Percentiles rank a stretch among this genome's conserved stretches.
phyloP scores from a whole-genome alignment of 2,797 vertebrate genomes.

The Graptemys geographica region DNA sequence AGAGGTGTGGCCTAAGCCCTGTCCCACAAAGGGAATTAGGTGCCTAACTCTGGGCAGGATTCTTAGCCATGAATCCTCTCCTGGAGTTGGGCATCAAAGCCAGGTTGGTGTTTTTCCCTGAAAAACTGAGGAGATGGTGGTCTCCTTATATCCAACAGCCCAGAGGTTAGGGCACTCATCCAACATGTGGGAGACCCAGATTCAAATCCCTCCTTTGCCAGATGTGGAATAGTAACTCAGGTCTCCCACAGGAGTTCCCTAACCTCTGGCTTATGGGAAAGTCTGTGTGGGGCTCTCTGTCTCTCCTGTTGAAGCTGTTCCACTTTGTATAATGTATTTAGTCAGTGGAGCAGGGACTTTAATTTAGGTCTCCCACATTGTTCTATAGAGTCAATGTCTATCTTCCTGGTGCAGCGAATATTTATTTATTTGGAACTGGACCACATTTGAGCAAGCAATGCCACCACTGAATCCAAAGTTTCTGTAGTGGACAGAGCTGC shows the following conservation, averaged over 20 bases:
- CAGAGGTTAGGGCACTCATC: neutral
- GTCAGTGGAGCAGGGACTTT: neutral
- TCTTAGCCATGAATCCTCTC: neutral
- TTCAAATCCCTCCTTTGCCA: neutral
- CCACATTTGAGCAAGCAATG: neutral
- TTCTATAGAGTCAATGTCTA: neutral
- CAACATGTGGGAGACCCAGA: neutral
- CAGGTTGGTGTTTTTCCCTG: neutral
- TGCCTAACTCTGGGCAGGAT: neutral
- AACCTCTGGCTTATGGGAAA: neutral
- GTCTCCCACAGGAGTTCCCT: neutral
- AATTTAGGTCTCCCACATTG: neutral
- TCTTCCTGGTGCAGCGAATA: neutral
- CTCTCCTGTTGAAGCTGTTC: neutral
- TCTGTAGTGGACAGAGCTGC: neutral
- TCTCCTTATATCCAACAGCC: neutral
- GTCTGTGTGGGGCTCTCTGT: neutral
- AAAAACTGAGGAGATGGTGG: neutral
- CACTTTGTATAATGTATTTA: neutral
- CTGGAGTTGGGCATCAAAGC: neutral
- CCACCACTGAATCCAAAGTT: neutral
- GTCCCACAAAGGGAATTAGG: neutral
- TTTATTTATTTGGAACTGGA: neutral
- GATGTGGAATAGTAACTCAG: neutral
- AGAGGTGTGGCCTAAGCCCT: neutral